Conservation (phyloP, 2,113 vertebrate genomes). For the Myocastor coypus region DNA sequence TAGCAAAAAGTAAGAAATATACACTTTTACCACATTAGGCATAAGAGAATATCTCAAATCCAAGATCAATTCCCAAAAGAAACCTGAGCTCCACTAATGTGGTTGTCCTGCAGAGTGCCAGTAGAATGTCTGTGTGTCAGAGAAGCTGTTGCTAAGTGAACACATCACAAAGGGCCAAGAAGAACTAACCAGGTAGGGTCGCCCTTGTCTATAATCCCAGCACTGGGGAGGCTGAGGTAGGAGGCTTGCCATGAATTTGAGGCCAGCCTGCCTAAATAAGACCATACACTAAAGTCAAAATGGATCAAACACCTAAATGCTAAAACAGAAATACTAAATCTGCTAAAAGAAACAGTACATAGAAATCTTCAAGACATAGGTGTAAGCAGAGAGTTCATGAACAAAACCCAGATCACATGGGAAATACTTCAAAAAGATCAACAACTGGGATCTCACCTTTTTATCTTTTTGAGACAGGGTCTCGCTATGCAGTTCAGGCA, state of each 20-base stretch:
- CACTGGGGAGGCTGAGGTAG: background rate
- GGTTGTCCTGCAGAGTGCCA: background rate
- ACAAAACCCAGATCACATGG: no score
- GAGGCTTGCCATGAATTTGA: background rate
- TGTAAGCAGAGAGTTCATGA: no score
- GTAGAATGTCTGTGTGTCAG: conserved; percentile 59
- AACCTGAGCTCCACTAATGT: conserved; percentile 4
- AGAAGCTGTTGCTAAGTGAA: conserved; percentile 67
- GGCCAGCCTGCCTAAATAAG: background rate
- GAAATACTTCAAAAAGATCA: no score
- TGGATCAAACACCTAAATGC: no score
- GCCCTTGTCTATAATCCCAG: background rate
- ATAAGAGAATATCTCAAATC: conserved; percentile 63
- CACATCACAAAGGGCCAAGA: conserved; percentile 60
- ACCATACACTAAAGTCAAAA: background rate
- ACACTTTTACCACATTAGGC: conserved; percentile 63
- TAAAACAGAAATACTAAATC: no score
- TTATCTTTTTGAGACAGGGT: no score
- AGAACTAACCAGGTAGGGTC: background rate
- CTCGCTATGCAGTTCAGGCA: no score
- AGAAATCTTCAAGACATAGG: no score
- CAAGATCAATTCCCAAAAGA: conserved; percentile 51
- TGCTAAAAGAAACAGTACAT: no score
- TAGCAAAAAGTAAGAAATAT: conserved; percentile 42
- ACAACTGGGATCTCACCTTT: no score